Conservation (phyloP, 2,113 vertebrate species). For the Opisthocomus hoazin region DNA sequence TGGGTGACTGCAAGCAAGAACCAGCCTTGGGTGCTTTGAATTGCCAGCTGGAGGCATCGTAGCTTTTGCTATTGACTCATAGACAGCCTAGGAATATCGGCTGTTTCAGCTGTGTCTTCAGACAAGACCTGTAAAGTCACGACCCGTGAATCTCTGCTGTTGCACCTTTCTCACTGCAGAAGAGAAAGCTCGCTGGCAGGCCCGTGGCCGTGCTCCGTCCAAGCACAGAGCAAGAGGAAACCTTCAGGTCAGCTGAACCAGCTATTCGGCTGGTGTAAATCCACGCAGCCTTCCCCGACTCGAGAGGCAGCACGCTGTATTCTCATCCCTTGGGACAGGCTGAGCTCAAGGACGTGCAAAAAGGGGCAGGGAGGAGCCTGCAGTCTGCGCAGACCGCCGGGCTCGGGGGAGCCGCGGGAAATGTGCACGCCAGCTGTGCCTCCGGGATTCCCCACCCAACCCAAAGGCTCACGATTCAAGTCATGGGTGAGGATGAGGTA, state of each 20-base stretch:
- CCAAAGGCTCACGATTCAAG: neutral
- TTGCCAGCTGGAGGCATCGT: neutral
- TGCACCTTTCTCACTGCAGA: rapidly evolving
- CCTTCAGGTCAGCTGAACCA: neutral
- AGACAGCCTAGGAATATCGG: neutral
- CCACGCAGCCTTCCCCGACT: neutral
- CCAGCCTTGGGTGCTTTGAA: neutral
- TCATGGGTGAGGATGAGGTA: neutral
- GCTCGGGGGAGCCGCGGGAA: neutral
- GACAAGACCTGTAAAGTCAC: neutral
- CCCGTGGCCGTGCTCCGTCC: neutral
- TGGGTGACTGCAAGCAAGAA: neutral
- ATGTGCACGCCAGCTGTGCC: neutral
- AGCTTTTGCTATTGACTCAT: neutral
- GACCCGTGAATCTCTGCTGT: neutral
- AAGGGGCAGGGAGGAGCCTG: neutral
- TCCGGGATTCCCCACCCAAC: neutral
- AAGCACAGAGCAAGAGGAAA: neutral
- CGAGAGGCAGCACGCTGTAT: neutral
- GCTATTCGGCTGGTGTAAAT: neutral
- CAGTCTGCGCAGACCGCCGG: neutral
- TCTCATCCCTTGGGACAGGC: neutral
- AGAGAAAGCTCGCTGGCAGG: rapidly evolving
- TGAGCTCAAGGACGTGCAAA: neutral
- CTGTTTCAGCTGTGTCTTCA: neutral